Evolutionary conservation across 2,888 invertebrate species (phyloP).

Genomic region (Amphiduros pacificus): DNA sequence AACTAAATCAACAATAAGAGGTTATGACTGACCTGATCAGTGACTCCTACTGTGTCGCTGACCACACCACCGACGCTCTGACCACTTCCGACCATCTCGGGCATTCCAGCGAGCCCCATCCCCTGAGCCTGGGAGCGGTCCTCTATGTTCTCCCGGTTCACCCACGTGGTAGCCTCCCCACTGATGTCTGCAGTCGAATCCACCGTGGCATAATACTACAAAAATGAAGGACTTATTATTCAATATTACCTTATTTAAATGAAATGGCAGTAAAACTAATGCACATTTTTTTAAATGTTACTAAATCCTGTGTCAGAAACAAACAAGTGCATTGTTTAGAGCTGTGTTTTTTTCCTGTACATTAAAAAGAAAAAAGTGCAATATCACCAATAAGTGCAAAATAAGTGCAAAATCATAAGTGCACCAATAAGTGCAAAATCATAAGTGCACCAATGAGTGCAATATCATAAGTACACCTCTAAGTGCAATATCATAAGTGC

Average conservation of each 20-base stretch:
- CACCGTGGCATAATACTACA: slow-evolving; percentile 92
- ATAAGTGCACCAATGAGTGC: too few relatives aligned
- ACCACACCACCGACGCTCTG: slow-evolving; percentile 97
- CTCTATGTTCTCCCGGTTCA: slow-evolving; percentile 66
- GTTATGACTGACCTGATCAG: slow-evolving; percentile 30
- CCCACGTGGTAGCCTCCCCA: slow-evolving; percentile 89
- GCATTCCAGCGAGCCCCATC: slow-evolving; percentile 39
- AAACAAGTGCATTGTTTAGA: too few relatives aligned
- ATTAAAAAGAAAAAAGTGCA: not conserved
- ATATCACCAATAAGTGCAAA: too few relatives aligned
- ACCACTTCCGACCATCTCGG: slow-evolving; percentile 73
- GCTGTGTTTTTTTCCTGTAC: not conserved
- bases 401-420: too few relatives aligned
- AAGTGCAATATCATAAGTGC: too few relatives aligned
- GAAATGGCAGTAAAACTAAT: too few relatives aligned
- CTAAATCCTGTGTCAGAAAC: too few relatives aligned
- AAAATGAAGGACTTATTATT: too few relatives aligned
- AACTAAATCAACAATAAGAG: not conserved
- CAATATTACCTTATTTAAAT: too few relatives aligned
- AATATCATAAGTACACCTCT: too few relatives aligned
- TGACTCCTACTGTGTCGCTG: slow-evolving; percentile 76
- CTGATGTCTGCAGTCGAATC: slow-evolving; percentile 30
- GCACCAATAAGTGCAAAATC: too few relatives aligned
- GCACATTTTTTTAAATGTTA: too few relatives aligned
- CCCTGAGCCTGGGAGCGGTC: slow-evolving; percentile 31